Evolutionary conservation across 2,113 vertebrate species (phyloP), one percentile per base, ranked within the genome.

Genomic region (Trinectes maculatus): DNA sequence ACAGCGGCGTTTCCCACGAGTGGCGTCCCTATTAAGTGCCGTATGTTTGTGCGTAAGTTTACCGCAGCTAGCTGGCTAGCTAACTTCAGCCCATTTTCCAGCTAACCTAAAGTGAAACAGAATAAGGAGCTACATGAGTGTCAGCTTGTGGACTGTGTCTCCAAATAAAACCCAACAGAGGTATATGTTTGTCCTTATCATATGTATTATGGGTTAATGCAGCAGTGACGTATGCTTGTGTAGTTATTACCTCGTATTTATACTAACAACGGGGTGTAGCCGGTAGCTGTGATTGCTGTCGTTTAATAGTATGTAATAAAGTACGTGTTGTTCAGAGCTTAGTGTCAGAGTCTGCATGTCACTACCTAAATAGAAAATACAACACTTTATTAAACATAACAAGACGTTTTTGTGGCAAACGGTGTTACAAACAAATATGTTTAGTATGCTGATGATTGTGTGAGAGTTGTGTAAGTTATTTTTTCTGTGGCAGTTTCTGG

Each of bases 21-120:
- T 29, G 36, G 22, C 31, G 24, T 15, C 55, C 11, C 74, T 64
- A 10, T 46, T 36, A 11, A 13, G 63, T 3, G 3, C 52, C 34
- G 26, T 42, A 40, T 53, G 77, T 71, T 70, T 77, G 65, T 64
- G 24, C 55, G 59, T 61, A 87, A 85, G 79, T 83, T 79, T 43
- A 43, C 39, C 52, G 48, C 55, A 39, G 87, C 87, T 87, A 88
- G 65, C 86, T 69, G 36, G 61, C 37, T 49, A 74, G 82, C 82
- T 81, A 74, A 58, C 34, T 56, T 29, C 0, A 59, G 64, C 59
- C 24, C 49, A 16, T 46, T 31, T 48, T 44, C 7, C 42, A 40
- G 77, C 54, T 28, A 77, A 28, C 10, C 34, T 64, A 80, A 87
- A 83, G 80, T 74, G 66, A 79, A 77, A 81, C 22, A 37, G 56